Evolutionary conservation across 2,888 invertebrate species (phyloP).

Genomic region (Chesias legatella): DNA sequence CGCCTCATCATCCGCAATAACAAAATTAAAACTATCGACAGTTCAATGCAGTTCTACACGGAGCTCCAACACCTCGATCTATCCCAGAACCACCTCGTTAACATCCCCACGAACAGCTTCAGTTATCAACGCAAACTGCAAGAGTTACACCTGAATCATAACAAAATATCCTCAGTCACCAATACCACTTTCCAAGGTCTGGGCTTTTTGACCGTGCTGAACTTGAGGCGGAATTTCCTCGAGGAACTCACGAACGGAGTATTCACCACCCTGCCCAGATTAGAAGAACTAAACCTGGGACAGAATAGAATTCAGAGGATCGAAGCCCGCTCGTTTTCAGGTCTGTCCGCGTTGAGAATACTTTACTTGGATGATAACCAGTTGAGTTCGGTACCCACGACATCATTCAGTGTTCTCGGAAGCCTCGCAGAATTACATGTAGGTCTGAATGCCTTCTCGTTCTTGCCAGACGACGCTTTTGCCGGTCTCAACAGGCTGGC

Average conservation of each 20-base stretch:
- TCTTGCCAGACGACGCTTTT: conserved; percentile 88
- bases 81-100: conserved; percentile 91
- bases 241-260: conserved; percentile 88
- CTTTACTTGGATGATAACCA: conserved; percentile 92
- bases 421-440: conserved; percentile 91
- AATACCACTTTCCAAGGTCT: conserved; percentile 90
- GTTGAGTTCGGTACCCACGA: conserved; percentile 87
- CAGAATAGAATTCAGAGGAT: conserved; percentile 91
- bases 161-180: conserved; percentile 89
- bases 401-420: conserved; percentile 85
- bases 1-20: conserved; percentile 91
- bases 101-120: conserved; percentile 89
- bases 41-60: conserved; percentile 93
- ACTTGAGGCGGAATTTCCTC: conserved; percentile 89
- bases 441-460: conserved; percentile 90
- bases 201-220: conserved; percentile 88
- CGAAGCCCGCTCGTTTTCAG: conserved; percentile 88
- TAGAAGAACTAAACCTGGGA: conserved; percentile 92
- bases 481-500: conserved; percentile 87
- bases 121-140: conserved; percentile 89
- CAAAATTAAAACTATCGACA: conserved; percentile 93
- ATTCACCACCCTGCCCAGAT: conserved; percentile 86
- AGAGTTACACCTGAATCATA: conserved; percentile 90
- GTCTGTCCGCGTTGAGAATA: conserved; percentile 87
- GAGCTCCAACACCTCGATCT: conserved; percentile 92